Percentiles rank a stretch among this genome's conserved stretches.
These are phyloP conservation scores for Syngnathus scovelli DNA, from an alignment of 2,113 vertebrate genomes.

Conservation along the genomic window DNA sequence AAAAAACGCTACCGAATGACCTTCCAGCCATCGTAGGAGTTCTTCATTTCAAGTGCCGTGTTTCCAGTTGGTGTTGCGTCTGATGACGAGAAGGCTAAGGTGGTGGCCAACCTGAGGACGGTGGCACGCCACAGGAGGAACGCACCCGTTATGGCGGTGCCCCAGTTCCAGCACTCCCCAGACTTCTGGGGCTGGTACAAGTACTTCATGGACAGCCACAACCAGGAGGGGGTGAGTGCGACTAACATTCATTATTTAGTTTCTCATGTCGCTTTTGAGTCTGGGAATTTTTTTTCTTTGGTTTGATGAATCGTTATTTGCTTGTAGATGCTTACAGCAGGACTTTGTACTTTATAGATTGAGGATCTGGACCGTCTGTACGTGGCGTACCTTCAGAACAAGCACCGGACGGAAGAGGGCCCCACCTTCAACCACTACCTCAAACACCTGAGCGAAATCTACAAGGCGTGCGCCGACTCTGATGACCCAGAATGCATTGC, in stretches of 20 bases:
- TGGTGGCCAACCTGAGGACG: slow-evolving; percentile 41
- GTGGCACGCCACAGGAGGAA: slow-evolving; percentile 67
- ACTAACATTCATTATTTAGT: slow-evolving; percentile 35
- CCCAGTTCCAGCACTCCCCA: slow-evolving; percentile 57
- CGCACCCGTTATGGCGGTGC: slow-evolving; percentile 36
- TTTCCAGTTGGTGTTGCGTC: slow-evolving; percentile 29
- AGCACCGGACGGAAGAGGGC: slow-evolving; percentile 67
- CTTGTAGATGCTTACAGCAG: background rate
- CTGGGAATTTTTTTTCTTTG: background rate
- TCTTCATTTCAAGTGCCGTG: background rate
- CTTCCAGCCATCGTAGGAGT: background rate
- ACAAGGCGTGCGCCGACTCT: slow-evolving; percentile 70
- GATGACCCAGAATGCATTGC: slow-evolving; percentile 74
- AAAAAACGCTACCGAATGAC: background rate
- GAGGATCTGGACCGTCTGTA: slow-evolving; percentile 73
- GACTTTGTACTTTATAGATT: slow-evolving; percentile 44
- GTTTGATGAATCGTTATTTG: background rate
- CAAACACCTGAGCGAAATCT: slow-evolving; percentile 69
- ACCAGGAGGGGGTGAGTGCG: slow-evolving; percentile 75
- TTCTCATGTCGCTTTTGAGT: background rate
- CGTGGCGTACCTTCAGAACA: slow-evolving; percentile 70
- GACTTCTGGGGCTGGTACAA: slow-evolving; percentile 79
- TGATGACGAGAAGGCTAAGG: slow-evolving; percentile 45
- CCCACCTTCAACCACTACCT: slow-evolving; percentile 70
- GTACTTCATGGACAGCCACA: slow-evolving; percentile 68